phyloP scores from a whole-genome alignment of 2,888 invertebrate species.

The Ypsolopha sequella region DNA sequence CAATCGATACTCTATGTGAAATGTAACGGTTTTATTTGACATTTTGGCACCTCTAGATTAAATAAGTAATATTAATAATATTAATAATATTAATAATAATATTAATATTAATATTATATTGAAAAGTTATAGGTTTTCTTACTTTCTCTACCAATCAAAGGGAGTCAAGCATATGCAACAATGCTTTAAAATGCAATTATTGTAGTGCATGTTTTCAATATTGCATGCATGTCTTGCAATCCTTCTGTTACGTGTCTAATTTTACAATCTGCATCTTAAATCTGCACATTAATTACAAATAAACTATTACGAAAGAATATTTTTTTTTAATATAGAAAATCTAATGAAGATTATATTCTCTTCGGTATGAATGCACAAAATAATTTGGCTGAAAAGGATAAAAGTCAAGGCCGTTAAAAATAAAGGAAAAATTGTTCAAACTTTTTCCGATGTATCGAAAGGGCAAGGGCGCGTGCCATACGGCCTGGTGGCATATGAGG shows the following conservation, averaged over 20 bases:
- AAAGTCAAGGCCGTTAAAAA: neutral
- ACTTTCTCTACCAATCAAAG: neutral
- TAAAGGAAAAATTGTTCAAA: neutral
- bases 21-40: conserved; percentile 45
- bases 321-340: neutral
- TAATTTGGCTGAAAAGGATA: no score
- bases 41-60: neutral
- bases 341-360: neutral
- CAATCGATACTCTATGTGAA: conserved; percentile 25
- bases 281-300: no score
- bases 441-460: conserved; percentile 13
- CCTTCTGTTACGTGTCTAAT: no score
- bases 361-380: conserved; percentile 4
- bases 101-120: no score
- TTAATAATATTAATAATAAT: no score
- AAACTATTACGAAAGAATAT: neutral
- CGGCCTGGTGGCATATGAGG: conserved; percentile 49
- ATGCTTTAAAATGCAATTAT: no score
- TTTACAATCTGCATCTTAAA: no score
- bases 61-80: no score
- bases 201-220: no score
- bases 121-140: neutral
- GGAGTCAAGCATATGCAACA: no score
- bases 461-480: conserved; percentile 47
- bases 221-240: no score